Conservation (phyloP, 2,113 vertebrate genomes). For the Pao palembangensis region DNA sequence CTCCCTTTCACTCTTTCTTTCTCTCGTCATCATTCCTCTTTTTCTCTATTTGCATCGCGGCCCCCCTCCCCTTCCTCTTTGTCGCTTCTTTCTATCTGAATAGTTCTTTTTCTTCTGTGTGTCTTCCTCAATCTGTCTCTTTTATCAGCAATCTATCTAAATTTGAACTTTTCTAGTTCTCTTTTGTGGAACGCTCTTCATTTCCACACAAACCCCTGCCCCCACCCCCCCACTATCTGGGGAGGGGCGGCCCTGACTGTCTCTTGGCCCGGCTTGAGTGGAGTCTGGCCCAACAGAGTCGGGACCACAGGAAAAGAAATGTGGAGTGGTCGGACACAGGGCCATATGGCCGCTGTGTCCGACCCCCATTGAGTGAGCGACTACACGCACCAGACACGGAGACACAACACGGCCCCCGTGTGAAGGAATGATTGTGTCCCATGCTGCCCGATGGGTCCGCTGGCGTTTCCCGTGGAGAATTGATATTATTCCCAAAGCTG, state of each 20-base stretch:
- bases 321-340: constrained; percentile 34
- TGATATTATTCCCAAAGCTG: constrained; percentile 60
- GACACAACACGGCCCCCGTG: constrained; percentile 45
- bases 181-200: neutral
- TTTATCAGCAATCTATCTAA: constrained; percentile 22
- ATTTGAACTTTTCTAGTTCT: constrained; percentile 3
- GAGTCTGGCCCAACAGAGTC: constrained; percentile 40
- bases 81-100: constrained; percentile 24
- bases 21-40: constrained; percentile 28
- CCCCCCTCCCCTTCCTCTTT: constrained; percentile 37
- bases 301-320: constrained; percentile 23
- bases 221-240: constrained; percentile 1
- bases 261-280: constrained; percentile 39
- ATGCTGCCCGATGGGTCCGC: constrained; percentile 46
- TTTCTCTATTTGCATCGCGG: constrained; percentile 14
- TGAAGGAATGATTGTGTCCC: constrained; percentile 55
- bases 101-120: constrained; percentile 34
- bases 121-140: constrained; percentile 35
- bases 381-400: constrained; percentile 31
- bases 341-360: constrained; percentile 60
- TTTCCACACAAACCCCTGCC: neutral
- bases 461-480: constrained; percentile 70
- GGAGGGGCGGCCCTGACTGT: neutral
- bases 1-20: constrained; percentile 41
- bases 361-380: constrained; percentile 40